Evolutionary conservation across 2,797 vertebrate genomes (phyloP).

Genomic region (Phoebastria nigripes): DNA sequence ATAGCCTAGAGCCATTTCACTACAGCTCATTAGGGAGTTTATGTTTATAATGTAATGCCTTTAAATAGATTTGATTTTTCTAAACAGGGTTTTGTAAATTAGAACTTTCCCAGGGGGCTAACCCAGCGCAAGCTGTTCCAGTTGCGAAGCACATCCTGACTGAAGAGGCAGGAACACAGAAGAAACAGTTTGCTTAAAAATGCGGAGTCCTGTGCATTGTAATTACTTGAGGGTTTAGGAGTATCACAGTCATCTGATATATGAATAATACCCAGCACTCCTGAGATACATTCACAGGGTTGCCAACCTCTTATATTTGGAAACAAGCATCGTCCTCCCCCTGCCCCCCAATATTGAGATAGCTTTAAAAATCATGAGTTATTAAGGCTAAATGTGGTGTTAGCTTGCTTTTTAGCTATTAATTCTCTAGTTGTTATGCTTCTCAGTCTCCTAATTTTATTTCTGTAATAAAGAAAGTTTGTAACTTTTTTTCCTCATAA

Average conservation of each 20-base stretch:
- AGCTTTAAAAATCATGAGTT: neutral
- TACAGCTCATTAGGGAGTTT: conserved; percentile 78
- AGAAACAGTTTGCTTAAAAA: conserved; percentile 16
- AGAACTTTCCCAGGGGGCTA: conserved; percentile 74
- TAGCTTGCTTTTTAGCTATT: neutral
- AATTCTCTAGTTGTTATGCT: neutral
- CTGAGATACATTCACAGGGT: neutral
- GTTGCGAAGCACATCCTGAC: conserved; percentile 62
- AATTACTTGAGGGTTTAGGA: conserved; percentile 36
- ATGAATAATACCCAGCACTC: conserved; percentile 5
- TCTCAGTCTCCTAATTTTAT: neutral
- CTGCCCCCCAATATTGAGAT: neutral
- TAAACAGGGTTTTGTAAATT: conserved; percentile 75
- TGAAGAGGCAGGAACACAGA: conserved; percentile 40
- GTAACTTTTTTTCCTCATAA: neutral
- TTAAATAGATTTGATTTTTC: conserved; percentile 77
- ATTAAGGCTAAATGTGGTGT: neutral
- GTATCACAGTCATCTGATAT: neutral
- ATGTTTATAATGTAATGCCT: conserved; percentile 77
- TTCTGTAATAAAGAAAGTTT: neutral
- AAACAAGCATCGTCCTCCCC: neutral
- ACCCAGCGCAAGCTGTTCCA: conserved; percentile 64
- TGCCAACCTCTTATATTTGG: neutral
- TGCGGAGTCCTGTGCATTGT: neutral
- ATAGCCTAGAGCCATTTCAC: conserved; percentile 74